Evolutionary conservation across 2,888 invertebrate species (phyloP).

Genomic region (Amphimallon solstitiale): DNA sequence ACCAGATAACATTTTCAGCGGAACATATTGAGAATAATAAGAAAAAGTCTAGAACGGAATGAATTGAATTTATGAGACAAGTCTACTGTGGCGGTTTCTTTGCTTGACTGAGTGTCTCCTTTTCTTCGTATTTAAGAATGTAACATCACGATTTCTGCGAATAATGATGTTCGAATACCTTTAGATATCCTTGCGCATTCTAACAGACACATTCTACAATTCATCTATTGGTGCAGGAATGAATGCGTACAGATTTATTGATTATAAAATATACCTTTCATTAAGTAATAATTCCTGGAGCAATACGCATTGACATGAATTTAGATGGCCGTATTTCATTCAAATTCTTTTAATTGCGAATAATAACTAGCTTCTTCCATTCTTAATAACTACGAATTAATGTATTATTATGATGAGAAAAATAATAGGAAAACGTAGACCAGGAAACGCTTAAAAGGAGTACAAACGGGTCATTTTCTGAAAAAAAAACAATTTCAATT

Average conservation of each 20-base stretch:
- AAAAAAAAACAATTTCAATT: too few relatives aligned
- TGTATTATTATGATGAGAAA: too few relatives aligned
- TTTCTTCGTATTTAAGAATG: constrained; percentile 22
- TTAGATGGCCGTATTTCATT: too few relatives aligned
- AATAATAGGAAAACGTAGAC: too few relatives aligned
- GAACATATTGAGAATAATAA: constrained; percentile 21
- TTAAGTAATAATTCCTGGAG: too few relatives aligned
- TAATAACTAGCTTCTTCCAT: too few relatives aligned
- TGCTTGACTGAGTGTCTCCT: constrained; percentile 28
- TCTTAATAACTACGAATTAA: too few relatives aligned
- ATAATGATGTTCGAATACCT: constrained; percentile 24
- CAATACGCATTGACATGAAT: too few relatives aligned
- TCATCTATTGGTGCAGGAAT: not conserved
- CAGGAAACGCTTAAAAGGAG: too few relatives aligned
- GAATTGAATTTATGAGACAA: constrained; percentile 28
- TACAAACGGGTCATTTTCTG: too few relatives aligned
- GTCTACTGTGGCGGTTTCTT: constrained; percentile 34
- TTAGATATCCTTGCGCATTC: constrained; percentile 5
- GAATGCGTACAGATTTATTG: constrained; percentile 4
- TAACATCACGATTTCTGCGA: constrained; percentile 27
- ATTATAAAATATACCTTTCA: too few relatives aligned
- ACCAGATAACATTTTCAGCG: constrained; percentile 27
- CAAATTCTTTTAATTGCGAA: too few relatives aligned
- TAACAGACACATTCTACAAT: not conserved
- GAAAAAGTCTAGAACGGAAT: constrained; percentile 6